A percentile compares a stretch with the other conserved stretches of the same genome.
phyloP scores from a whole-genome alignment of 2,113 vertebrate genomes.

The Petroica traversi region DNA sequence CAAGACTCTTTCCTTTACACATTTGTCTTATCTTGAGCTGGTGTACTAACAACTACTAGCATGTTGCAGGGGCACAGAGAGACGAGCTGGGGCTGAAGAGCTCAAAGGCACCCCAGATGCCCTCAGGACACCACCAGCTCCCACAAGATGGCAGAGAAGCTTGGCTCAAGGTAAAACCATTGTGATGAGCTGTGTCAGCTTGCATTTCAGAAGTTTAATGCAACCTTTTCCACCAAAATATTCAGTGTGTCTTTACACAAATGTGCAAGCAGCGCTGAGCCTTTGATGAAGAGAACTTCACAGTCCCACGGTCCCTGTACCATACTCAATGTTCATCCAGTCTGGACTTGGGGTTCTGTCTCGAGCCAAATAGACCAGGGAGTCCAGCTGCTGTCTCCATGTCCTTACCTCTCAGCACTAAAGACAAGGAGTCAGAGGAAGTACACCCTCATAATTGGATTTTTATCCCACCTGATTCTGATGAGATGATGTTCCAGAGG shows the following conservation, averaged over 20 bases:
- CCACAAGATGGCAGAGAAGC: not conserved
- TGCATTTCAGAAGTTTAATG: not conserved
- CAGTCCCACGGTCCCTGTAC: not conserved
- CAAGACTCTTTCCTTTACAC: not conserved
- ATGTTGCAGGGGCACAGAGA: not conserved
- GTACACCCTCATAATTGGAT: accelerated
- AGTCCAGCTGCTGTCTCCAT: not conserved
- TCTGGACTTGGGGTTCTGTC: not conserved
- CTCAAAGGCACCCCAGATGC: not conserved
- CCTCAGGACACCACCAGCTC: not conserved
- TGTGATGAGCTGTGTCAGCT: not conserved
- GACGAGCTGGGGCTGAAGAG: not conserved
- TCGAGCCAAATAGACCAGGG: accelerated
- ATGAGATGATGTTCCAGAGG: not conserved
- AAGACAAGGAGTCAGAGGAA: not conserved
- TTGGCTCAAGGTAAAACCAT: not conserved
- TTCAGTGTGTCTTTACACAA: not conserved
- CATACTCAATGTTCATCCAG: not conserved
- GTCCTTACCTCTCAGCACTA: not conserved
- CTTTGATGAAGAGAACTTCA: not conserved
- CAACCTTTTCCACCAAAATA: not conserved
- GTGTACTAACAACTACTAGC: not conserved
- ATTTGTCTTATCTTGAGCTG: not conserved
- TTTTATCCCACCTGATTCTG: not conserved
- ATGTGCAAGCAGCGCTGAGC: not conserved